Evolutionary conservation across 2,888 invertebrate genomes (phyloP).

Genomic region (Sinotaia quadrata): DNA sequence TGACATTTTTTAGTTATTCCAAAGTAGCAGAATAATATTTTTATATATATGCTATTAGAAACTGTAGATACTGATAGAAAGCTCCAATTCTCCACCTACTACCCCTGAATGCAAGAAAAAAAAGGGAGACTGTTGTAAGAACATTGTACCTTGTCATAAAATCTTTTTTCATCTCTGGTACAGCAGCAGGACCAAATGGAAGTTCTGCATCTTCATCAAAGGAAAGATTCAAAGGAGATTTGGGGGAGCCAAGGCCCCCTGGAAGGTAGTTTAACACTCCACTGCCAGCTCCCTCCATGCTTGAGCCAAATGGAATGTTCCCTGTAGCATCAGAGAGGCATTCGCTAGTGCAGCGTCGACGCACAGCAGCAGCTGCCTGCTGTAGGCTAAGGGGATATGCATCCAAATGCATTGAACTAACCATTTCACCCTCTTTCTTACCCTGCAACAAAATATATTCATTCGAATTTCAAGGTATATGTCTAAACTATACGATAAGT

Average conservation of each 20-base stretch:
- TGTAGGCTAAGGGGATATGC: constrained; percentile 32
- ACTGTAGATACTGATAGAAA: too few relatives aligned
- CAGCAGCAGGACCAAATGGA: constrained; percentile 33
- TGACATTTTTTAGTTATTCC: too few relatives aligned
- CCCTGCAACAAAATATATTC: too few relatives aligned
- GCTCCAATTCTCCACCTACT: neutral
- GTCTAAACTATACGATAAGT: too few relatives aligned
- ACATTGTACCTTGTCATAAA: constrained; percentile 48
- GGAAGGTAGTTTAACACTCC: constrained; percentile 16
- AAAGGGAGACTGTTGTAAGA: neutral
- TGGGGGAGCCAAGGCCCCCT: constrained; percentile 35
- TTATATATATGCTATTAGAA: too few relatives aligned
- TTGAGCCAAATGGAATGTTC: constrained; percentile 32
- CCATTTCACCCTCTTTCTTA: too few relatives aligned
- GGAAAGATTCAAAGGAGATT: constrained; percentile 55
- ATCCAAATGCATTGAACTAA: constrained; percentile 28
- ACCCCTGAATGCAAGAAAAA: neutral
- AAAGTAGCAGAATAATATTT: too few relatives aligned
- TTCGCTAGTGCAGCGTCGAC: constrained; percentile 61
- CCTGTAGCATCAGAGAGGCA: constrained; percentile 57
- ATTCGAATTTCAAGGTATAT: too few relatives aligned
- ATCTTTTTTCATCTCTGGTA: constrained; percentile 46
- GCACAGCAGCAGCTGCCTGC: constrained; percentile 28
- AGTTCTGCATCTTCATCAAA: constrained; percentile 47
- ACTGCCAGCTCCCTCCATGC: neutral